Conservation (phyloP, 1,140 invertebrate species). For the Philaenus spumarius region DNA sequence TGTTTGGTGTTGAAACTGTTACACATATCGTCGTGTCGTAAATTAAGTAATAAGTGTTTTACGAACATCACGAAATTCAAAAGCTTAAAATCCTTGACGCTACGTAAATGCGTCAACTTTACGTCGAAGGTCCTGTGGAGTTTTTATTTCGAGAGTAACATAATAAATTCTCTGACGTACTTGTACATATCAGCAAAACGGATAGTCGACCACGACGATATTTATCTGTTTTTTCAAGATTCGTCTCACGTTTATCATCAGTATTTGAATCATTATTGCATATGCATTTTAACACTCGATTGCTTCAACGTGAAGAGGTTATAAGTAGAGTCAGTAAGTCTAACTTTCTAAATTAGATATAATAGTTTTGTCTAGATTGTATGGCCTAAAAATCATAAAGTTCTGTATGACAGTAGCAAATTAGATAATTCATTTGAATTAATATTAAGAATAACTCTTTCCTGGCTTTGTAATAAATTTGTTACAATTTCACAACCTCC, state of each 20-base stretch:
- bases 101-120: neutral
- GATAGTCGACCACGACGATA: neutral
- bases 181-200: conserved; percentile 9
- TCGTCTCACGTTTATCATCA: neutral
- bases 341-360: too few relatives aligned
- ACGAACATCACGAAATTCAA: conserved; percentile 6
- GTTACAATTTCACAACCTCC: too few relatives aligned
- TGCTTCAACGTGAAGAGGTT: neutral
- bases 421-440: too few relatives aligned
- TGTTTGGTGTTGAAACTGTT: conserved; percentile 9
- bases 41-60: conserved; percentile 16
- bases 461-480: too few relatives aligned
- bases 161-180: conserved; percentile 7
- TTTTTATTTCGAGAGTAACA: conserved; percentile 8
- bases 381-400: too few relatives aligned
- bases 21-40: conserved; percentile 15
- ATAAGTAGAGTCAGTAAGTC: too few relatives aligned
- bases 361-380: too few relatives aligned
- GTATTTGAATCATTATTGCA: neutral
- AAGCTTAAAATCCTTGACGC: conserved; percentile 2
- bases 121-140: neutral
- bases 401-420: too few relatives aligned
- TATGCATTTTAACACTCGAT: conserved; percentile 1
- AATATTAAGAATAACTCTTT: too few relatives aligned
- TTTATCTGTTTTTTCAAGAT: neutral